phyloP scores from a whole-genome alignment of 2,888 invertebrate species.

The Stenichneumon culpator region DNA sequence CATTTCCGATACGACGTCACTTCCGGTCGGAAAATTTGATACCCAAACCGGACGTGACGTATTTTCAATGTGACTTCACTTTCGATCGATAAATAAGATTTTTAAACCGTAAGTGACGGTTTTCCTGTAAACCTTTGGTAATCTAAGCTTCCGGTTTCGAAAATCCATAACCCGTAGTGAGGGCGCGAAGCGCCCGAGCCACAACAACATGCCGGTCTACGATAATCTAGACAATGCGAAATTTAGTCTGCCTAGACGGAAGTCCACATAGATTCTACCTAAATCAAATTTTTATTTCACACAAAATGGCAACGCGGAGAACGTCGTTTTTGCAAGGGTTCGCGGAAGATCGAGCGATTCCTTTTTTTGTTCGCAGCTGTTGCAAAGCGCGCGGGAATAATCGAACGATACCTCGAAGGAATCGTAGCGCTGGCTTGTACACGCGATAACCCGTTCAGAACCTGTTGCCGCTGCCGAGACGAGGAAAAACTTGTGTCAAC shows the following conservation, averaged over 20 bases:
- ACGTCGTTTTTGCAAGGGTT: constrained; percentile 23
- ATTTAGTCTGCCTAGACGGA: neutral
- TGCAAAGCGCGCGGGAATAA: constrained; percentile 33
- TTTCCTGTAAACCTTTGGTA: no score
- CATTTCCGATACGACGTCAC: no score
- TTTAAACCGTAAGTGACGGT: no score
- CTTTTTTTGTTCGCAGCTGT: constrained; percentile 19
- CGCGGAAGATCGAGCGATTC: constrained; percentile 36
- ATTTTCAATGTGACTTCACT: no score
- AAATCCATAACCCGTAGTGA: no score
- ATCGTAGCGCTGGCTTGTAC: constrained; percentile 37
- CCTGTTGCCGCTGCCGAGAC: constrained; percentile 54
- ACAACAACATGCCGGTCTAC: no score
- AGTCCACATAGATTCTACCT: neutral
- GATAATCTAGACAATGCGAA: no score
- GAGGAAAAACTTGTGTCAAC: constrained; percentile 66
- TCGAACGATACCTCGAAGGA: constrained; percentile 46
- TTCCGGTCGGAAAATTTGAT: no score
- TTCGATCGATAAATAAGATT: no score
- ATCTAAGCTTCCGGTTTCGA: no score
- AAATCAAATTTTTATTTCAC: neutral
- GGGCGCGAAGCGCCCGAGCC: no score
- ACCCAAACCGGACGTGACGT: no score
- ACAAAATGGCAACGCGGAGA: neutral
- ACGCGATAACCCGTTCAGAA: constrained; percentile 53